Evolutionary conservation across 2,888 invertebrate genomes (phyloP).

Genomic region (Amitus sp.): DNA sequence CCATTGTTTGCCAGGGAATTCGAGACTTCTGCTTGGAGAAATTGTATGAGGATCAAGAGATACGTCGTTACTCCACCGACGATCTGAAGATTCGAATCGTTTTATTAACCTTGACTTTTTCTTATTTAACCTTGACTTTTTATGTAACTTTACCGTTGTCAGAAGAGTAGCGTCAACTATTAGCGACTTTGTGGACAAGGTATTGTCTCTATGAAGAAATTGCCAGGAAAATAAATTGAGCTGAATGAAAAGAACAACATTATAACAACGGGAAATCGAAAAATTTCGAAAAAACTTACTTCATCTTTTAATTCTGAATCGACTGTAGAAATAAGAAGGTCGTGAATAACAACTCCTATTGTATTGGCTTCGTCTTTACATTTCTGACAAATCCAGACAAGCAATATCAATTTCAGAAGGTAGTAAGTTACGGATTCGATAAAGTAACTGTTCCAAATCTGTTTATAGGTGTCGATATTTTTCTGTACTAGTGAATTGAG

Average conservation of each 20-base stretch:
- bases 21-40: conserved; percentile 45
- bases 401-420: conserved; percentile 43
- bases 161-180: conserved; percentile 47
- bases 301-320: conserved; percentile 48
- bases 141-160: conserved; percentile 42
- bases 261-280: neutral
- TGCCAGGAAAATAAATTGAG: conserved; percentile 51
- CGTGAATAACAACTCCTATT: conserved; percentile 48
- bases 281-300: conserved; percentile 35
- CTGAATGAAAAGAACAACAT: conserved; percentile 27
- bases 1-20: neutral
- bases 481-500: conserved; percentile 33
- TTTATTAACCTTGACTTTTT: neutral
- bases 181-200: conserved; percentile 48
- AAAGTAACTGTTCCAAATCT: conserved; percentile 51
- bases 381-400: conserved; percentile 50
- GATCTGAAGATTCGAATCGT: conserved; percentile 41
- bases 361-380: conserved; percentile 46
- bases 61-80: conserved; percentile 53
- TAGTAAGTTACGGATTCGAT: conserved; percentile 50
- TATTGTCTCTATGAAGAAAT: conserved; percentile 49
- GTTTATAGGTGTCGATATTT: conserved; percentile 42
- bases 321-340: conserved; percentile 42
- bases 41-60: conserved; percentile 52
- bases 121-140: neutral